Evolutionary conservation across 2,113 vertebrate species (phyloP).

Genomic region (Nibea albiflora): DNA sequence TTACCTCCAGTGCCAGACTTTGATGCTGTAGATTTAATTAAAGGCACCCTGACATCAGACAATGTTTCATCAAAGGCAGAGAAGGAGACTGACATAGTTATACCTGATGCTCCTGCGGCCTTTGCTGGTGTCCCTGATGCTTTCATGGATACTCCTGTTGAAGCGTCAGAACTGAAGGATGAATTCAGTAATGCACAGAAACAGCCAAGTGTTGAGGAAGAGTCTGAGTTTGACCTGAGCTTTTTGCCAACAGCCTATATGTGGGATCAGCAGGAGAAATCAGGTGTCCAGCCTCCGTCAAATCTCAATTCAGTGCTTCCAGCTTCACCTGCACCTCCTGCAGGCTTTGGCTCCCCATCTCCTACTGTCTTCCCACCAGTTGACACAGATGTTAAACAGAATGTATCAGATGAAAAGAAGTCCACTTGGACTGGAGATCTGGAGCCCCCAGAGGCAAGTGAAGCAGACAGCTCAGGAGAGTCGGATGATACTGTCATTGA

Average conservation of each 20-base stretch:
- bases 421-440: constrained; percentile 61
- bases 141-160: constrained; percentile 77
- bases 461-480: constrained; percentile 90
- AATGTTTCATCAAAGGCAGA: constrained; percentile 55
- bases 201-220: constrained; percentile 71
- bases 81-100: constrained; percentile 46
- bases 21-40: constrained; percentile 66
- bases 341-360: constrained; percentile 64
- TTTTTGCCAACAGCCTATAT: constrained; percentile 86
- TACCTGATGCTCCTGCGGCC: constrained; percentile 66
- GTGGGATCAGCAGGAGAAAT: constrained; percentile 81
- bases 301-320: constrained; percentile 38
- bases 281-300: constrained; percentile 38
- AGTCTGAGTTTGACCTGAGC: constrained; percentile 81
- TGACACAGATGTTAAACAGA: constrained; percentile 29
- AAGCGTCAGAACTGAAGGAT: constrained; percentile 53
- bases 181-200: constrained; percentile 57
- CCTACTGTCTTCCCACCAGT: constrained; percentile 33
- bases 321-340: constrained; percentile 61
- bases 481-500: constrained; percentile 93
- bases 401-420: constrained; percentile 51
- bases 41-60: constrained; percentile 59
- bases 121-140: constrained; percentile 80
- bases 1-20: constrained; percentile 82
- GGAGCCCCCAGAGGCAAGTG: constrained; percentile 74